Evolutionary conservation across 2,888 invertebrate species (phyloP), one percentile per base, ranked within the genome.

Genomic region (Pyrrhia umbra): DNA sequence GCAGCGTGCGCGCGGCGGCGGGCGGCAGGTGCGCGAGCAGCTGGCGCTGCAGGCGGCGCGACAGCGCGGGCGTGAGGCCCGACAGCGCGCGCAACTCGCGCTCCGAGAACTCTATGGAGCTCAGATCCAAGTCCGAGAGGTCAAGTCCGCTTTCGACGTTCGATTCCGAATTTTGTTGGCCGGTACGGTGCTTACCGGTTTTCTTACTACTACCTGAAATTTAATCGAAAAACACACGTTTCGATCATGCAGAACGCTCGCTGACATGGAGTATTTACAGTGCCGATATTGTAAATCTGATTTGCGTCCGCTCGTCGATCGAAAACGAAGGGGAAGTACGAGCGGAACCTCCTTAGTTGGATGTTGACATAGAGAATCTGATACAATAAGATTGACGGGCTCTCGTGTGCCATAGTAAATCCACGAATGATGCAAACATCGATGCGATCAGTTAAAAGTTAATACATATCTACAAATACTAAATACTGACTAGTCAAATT

Each of bases 41-140:
- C 89, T 97, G 97, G 67, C 96, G 96, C 93, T 97, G 97, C 85
- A 97, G 96, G 42, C 96, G 96, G 80, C 96, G 96, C 74, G 97
- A 96, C 80, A 97, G 93, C 75, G 96, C 97, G 30, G 97, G 97
- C 78, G 97, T 97, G 76, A 97, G 95, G 78, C 96, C 96, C 21
- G 96, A 96, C 77, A 97, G 92, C 71, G 96, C 90, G 85, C 96
- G 96, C 83, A 96, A 93, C 94, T 97, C 97, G 85, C 96, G 96
- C 89, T 97, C 96, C 77, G 96, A 96, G 68, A 97, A 92, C 88
- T 96, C 96, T 81, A 97, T 95, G 80, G 96, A 95, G 84, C 96
- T 96, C 81, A 97, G 91, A 91, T 97, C 96, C 87, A 97, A 94
- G 88, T 96, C 96, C 50, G 96, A 95, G 84, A 96, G 90, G 84